Evolutionary conservation across 2,888 invertebrate species (phyloP).

Genomic region (Drosophila paracracens): DNA sequence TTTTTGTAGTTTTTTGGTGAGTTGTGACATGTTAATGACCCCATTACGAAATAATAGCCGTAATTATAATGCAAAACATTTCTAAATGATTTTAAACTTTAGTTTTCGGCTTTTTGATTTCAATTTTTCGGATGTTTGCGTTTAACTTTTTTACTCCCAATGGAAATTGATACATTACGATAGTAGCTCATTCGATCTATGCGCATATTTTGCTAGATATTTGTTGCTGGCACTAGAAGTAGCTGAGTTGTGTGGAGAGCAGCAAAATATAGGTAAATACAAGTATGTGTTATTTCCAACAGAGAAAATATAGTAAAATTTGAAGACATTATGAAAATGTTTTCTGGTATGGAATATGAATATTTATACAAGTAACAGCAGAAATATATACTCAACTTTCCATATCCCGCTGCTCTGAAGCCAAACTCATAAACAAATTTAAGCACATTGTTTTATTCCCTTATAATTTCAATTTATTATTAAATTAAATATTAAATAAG

Average conservation of each 20-base stretch:
- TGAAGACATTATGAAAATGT: no score
- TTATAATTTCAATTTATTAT: no score
- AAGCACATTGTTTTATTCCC: no score
- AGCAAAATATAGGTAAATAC: background rate
- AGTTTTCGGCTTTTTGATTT: conserved; percentile 8
- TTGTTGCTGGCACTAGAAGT: background rate
- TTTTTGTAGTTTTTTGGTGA: conserved; percentile 12
- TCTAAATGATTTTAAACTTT: conserved; percentile 56
- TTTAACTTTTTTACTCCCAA: background rate
- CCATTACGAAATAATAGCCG: conserved; percentile 66
- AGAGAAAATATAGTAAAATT: background rate
- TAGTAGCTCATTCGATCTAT: background rate
- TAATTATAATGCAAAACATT: conserved; percentile 74
- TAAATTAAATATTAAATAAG: no score
- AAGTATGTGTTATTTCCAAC: background rate
- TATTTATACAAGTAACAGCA: no score
- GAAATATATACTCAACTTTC: no score
- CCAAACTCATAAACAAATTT: no score
- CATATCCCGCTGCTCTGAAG: no score
- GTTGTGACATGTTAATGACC: conserved; percentile 77
- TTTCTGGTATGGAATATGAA: no score
- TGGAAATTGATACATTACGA: conserved; percentile 14
- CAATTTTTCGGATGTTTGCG: background rate
- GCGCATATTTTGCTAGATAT: background rate
- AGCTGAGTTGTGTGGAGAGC: background rate